These are phyloP conservation scores for Oxytorus armatus DNA, from an alignment of 2,888 invertebrate species.

Conservation along the genomic window DNA sequence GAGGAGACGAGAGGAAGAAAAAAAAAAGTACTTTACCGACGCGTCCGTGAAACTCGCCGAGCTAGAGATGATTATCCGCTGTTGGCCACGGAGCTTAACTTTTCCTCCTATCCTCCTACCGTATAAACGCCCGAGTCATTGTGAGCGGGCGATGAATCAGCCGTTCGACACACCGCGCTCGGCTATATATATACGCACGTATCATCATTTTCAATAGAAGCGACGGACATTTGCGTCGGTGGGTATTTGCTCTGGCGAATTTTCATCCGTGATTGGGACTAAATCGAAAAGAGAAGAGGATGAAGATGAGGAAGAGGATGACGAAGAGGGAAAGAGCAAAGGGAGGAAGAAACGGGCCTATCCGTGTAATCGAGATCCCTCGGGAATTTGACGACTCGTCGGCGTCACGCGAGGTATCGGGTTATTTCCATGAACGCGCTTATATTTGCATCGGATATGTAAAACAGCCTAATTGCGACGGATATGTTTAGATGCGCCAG, in stretches of 20 bases:
- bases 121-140: constrained; percentile 56
- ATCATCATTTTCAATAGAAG: too few relatives aligned
- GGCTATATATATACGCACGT: too few relatives aligned
- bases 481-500: constrained; percentile 75
- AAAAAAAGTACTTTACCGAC: constrained; percentile 19
- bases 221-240: neutral
- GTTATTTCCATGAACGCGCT: constrained; percentile 41
- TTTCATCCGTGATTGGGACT: neutral
- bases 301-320: too few relatives aligned
- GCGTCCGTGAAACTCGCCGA: constrained; percentile 47
- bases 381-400: neutral
- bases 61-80: constrained; percentile 42
- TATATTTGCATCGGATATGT: constrained; percentile 66
- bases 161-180: constrained; percentile 10
- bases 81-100: constrained; percentile 45
- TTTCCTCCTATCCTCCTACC: constrained; percentile 37
- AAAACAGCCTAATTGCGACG: constrained; percentile 75
- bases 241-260: neutral
- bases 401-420: neutral
- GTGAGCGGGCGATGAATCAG: constrained; percentile 57
- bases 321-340: too few relatives aligned
- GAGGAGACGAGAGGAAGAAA: constrained; percentile 1
- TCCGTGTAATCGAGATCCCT: neutral
- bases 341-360: neutral
- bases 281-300: too few relatives aligned